Percentiles rank a stretch among this genome's conserved stretches.
These are phyloP conservation scores for Xyliphius kryptos DNA, from an alignment of 2,113 vertebrate genomes.

Conservation along the genomic window DNA sequence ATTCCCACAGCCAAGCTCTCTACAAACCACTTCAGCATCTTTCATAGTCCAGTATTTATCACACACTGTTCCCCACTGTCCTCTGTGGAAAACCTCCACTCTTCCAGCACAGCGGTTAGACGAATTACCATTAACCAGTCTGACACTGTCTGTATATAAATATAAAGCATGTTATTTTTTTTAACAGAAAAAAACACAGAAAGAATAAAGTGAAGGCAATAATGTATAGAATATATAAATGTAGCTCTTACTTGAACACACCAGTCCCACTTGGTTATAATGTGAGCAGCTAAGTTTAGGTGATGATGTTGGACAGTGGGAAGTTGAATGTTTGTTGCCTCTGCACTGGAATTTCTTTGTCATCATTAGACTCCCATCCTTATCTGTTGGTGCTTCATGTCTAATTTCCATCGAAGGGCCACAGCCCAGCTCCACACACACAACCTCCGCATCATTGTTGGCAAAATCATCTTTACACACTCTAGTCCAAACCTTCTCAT, in stretches of 20 bases:
- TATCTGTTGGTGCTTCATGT: not conserved
- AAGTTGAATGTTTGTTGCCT: conserved; percentile 26
- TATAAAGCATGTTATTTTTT: too few relatives aligned
- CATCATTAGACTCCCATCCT: not conserved
- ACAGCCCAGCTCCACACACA: conserved; percentile 31
- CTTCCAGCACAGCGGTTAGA: conserved; percentile 3
- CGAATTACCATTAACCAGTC: not conserved
- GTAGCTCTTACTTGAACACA: conserved; percentile 23
- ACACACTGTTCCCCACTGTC: conserved; percentile 16
- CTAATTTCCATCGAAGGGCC: not conserved
- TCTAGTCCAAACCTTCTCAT: not conserved
- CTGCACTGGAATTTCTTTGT: conserved; percentile 27
- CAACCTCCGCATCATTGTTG: conserved; percentile 7
- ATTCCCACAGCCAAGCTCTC: not conserved
- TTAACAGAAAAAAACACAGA: too few relatives aligned
- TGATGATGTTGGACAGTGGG: conserved; percentile 6
- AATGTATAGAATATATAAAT: too few relatives aligned
- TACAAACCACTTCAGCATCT: conserved; percentile 8
- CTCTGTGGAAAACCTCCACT: not conserved
- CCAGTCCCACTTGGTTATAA: conserved; percentile 26
- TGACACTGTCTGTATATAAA: conserved; percentile 8
- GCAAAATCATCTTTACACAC: conserved; percentile 7
- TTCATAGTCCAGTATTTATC: not conserved
- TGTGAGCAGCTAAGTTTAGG: conserved; percentile 1
- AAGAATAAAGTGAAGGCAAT: too few relatives aligned